These are phyloP conservation scores for Centropyge bicolor DNA, from an alignment of 2,797 vertebrate genomes.

Conservation along the genomic window DNA sequence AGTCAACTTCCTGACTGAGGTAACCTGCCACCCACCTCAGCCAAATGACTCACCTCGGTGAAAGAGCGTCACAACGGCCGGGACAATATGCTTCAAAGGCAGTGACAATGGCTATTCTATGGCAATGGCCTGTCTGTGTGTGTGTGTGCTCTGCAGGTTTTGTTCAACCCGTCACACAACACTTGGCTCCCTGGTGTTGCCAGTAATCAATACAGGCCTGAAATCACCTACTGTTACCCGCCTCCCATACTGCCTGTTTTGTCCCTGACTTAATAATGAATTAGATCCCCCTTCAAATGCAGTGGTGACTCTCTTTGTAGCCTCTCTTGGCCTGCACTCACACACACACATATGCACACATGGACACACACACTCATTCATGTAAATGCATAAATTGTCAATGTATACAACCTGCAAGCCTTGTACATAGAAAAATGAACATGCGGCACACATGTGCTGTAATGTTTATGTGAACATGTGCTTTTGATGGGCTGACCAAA, in stretches of 20 bases:
- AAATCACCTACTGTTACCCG: conserved; percentile 95
- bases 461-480: conserved; percentile 5
- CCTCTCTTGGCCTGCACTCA: conserved; percentile 52
- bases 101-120: conserved; percentile 86
- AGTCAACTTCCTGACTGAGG: conserved; percentile 61
- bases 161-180: conserved; percentile 92
- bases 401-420: conserved; percentile 6
- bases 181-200: conserved; percentile 96
- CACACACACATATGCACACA: conserved; percentile 41
- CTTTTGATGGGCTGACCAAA: conserved; percentile 26
- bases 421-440: not conserved
- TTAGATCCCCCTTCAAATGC: conserved; percentile 80
- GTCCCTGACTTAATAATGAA: conserved; percentile 99
- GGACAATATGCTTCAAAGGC: conserved; percentile 61
- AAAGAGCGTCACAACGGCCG: conserved; percentile 63
- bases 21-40: conserved; percentile 62
- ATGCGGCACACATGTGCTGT: not conserved
- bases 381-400: conserved; percentile 66
- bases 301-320: conserved; percentile 74
- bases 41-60: conserved; percentile 75
- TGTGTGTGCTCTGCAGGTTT: conserved; percentile 84
- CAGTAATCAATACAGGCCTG: conserved; percentile 98
- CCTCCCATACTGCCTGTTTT: conserved; percentile 96
- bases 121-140: conserved; percentile 73
- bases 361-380: conserved; percentile 70